Evolutionary conservation across 1,140 invertebrate species (phyloP).

Genomic region (Drosophila pallidifrons): DNA sequence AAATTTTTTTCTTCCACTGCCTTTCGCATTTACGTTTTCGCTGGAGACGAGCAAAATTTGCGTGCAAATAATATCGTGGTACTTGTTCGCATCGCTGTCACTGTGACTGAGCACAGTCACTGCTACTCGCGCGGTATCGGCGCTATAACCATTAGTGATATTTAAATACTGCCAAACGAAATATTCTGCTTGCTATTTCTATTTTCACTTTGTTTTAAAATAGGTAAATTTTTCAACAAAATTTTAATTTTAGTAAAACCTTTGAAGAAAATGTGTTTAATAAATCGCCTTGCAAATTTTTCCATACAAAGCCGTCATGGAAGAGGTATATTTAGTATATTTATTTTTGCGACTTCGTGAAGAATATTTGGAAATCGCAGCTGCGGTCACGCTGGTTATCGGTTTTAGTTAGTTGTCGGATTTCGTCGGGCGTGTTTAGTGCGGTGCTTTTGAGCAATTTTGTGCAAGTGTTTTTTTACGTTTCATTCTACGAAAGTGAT

Average conservation of each 20-base stretch:
- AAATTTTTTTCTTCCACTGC: conserved; percentile 51
- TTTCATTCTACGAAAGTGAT: conserved; percentile 33
- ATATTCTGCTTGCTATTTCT: too few relatives aligned
- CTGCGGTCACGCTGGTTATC: conserved; percentile 24
- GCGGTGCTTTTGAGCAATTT: conserved; percentile 23
- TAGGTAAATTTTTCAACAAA: too few relatives aligned
- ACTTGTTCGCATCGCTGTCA: conserved; percentile 2
- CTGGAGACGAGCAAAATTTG: conserved; percentile 42
- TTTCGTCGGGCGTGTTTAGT: conserved; percentile 45
- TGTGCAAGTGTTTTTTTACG: conserved; percentile 16
- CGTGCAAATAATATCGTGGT: conserved; percentile 27
- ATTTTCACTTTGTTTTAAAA: too few relatives aligned
- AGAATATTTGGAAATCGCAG: not conserved
- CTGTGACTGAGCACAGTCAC: not conserved
- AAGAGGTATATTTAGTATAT: not conserved
- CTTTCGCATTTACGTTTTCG: conserved; percentile 58
- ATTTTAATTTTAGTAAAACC: too few relatives aligned
- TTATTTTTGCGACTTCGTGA: not conserved
- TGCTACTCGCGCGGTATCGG: too few relatives aligned
- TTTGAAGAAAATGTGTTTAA: too few relatives aligned
- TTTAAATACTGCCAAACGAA: too few relatives aligned
- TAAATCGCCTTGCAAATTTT: too few relatives aligned
- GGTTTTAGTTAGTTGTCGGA: conserved; percentile 45
- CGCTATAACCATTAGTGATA: too few relatives aligned
- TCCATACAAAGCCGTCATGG: too few relatives aligned